phyloP scores from a whole-genome alignment of 2,797 vertebrate genomes.

The Trichosurus vulpecula region DNA sequence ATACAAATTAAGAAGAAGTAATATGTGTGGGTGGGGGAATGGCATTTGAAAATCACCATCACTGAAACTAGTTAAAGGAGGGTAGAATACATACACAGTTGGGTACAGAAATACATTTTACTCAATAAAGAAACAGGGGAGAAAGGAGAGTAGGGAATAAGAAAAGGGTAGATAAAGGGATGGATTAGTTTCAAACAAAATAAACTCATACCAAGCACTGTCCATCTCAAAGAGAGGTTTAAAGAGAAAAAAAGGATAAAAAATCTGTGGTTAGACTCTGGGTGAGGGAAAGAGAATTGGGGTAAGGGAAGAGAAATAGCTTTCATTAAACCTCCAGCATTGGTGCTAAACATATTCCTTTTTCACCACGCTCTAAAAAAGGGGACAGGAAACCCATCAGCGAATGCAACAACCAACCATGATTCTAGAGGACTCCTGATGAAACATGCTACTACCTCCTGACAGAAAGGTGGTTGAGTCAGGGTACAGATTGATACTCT shows the following conservation, averaged over 20 bases:
- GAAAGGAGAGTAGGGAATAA: too few species aligned
- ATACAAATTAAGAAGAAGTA: background rate
- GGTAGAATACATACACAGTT: background rate
- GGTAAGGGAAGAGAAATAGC: background rate
- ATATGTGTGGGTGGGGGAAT: background rate
- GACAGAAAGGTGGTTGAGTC: background rate
- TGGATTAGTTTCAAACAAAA: too few species aligned
- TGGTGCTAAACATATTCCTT: background rate
- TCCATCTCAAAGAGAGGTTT: background rate
- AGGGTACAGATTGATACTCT: background rate
- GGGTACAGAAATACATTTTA: background rate
- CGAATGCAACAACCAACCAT: background rate
- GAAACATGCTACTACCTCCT: background rate
- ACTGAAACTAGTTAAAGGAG: background rate
- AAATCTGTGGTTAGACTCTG: background rate
- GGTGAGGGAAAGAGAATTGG: background rate
- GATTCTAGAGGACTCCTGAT: background rate
- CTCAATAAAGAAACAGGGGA: too few species aligned
- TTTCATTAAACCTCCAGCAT: background rate
- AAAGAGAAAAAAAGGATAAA: background rate
- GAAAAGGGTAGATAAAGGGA: too few species aligned
- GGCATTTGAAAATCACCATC: background rate
- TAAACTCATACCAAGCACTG: background rate
- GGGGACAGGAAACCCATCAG: background rate
- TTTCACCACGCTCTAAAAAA: background rate